Evolutionary conservation across 2,113 vertebrate species (phyloP).

Genomic region (Macquaria ambigua): DNA sequence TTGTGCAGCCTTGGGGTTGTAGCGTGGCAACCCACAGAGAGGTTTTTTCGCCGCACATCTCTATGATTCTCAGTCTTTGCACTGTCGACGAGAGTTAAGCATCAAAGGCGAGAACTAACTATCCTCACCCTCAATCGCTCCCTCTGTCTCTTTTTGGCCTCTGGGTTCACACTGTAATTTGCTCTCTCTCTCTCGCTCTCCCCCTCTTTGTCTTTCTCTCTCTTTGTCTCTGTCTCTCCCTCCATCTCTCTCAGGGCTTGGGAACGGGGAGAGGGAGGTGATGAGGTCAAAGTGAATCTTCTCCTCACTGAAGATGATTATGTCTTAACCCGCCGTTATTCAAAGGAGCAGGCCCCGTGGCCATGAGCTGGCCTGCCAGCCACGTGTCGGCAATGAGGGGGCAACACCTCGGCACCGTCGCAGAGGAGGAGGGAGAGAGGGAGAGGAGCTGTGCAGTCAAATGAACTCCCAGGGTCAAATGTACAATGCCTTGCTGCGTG

Average conservation of each 20-base stretch:
- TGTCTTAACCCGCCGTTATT: constrained; percentile 85
- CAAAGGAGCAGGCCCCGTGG: constrained; percentile 78
- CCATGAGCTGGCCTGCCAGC: constrained; percentile 74
- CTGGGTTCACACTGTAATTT: constrained; percentile 78
- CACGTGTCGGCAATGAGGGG: constrained; percentile 61
- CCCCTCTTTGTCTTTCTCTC: constrained; percentile 47
- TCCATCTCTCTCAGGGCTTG: constrained; percentile 73
- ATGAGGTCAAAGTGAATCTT: constrained; percentile 86
- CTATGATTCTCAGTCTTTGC: constrained; percentile 74
- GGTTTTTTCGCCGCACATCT: constrained; percentile 55
- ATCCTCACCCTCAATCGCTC: constrained; percentile 75
- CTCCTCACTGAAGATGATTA: constrained; percentile 83
- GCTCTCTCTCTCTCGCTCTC: constrained; percentile 58
- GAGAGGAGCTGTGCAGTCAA: constrained; percentile 47
- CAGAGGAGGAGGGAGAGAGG: constrained; percentile 18
- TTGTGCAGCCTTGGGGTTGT: constrained; percentile 73
- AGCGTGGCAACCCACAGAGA: constrained; percentile 71
- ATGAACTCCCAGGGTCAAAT: constrained; percentile 69
- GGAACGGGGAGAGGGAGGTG: constrained; percentile 78
- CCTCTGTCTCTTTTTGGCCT: constrained; percentile 74
- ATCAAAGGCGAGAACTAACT: constrained; percentile 81
- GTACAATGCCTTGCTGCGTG: constrained; percentile 50
- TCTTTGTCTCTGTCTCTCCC: constrained; percentile 62
- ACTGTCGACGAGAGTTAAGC: constrained; percentile 76
- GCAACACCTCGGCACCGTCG: constrained; percentile 59